These are phyloP conservation scores for Panthera uncia DNA, from an alignment of 2,113 vertebrate species.

Conservation along the genomic window DNA sequence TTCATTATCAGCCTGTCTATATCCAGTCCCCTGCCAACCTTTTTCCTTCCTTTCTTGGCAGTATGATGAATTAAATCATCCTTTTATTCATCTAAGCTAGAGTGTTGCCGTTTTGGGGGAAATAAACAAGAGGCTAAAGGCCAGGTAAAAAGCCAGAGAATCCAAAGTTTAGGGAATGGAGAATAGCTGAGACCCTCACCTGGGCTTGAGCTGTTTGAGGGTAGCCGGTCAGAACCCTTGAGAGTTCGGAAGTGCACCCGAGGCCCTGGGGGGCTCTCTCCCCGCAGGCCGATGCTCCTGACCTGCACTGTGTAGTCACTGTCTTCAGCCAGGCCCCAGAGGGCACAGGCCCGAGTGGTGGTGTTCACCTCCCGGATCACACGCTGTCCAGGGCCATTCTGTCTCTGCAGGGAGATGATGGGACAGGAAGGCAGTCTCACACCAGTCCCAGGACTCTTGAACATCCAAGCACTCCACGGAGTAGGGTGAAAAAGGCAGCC, in stretches of 20 bases:
- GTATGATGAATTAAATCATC: slow-evolving; percentile 64
- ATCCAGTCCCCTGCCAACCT: slow-evolving; percentile 34
- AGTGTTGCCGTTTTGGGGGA: slow-evolving; percentile 40
- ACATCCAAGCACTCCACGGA: background rate
- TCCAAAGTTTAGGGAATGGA: background rate
- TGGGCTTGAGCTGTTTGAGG: slow-evolving; percentile 97
- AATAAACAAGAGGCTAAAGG: slow-evolving; percentile 1
- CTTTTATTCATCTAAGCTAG: slow-evolving; percentile 43
- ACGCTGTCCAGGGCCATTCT: slow-evolving; percentile 95
- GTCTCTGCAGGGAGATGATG: slow-evolving; percentile 86
- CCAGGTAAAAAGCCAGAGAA: background rate
- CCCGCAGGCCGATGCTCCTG: slow-evolving; percentile 95
- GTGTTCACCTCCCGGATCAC: slow-evolving; percentile 99
- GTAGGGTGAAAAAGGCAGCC: background rate
- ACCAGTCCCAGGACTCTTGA: background rate
- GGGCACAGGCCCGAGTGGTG: slow-evolving; percentile 95
- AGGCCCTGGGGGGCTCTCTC: slow-evolving; percentile 96
- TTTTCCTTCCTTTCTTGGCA: slow-evolving; percentile 65
- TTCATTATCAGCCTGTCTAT: slow-evolving; percentile 49
- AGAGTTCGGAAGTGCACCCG: slow-evolving; percentile 95
- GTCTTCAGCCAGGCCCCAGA: slow-evolving; percentile 98
- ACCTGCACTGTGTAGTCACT: slow-evolving; percentile 97
- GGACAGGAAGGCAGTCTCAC: slow-evolving; percentile 24
- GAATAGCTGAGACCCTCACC: slow-evolving; percentile 83
- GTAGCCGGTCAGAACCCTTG: slow-evolving; percentile 93